These are phyloP conservation scores for Diaperis boleti DNA, from an alignment of 2,888 invertebrate genomes.

Conservation along the genomic window DNA sequence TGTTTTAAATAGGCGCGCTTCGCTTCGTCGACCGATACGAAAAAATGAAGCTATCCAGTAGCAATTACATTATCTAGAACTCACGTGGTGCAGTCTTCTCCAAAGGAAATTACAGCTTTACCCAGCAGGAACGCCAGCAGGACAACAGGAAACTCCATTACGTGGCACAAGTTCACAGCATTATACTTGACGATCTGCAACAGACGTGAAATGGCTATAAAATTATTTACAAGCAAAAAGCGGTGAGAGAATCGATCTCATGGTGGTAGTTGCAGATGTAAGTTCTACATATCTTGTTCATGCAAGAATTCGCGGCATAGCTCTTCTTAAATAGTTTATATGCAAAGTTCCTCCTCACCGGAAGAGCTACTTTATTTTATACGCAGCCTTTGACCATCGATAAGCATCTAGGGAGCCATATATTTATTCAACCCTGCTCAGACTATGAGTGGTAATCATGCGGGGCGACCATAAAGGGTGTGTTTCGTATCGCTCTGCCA, in stretches of 20 bases:
- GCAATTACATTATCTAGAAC: slow-evolving; percentile 43
- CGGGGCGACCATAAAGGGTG: slow-evolving; percentile 41
- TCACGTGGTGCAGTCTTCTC: slow-evolving; percentile 61
- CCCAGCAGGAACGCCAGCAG: slow-evolving; percentile 55
- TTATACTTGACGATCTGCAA: slow-evolving; percentile 41
- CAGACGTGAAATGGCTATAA: slow-evolving; percentile 31
- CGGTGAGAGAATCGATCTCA: not conserved
- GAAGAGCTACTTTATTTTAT: slow-evolving; percentile 38
- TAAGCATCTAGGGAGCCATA: slow-evolving; percentile 41
- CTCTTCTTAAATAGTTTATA: slow-evolving; percentile 28
- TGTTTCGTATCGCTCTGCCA: slow-evolving; percentile 35
- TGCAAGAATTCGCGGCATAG: too few relatives aligned
- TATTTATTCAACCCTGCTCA: slow-evolving; percentile 38
- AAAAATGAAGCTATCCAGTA: not conserved
- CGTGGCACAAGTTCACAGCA: slow-evolving; percentile 45
- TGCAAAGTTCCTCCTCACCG: slow-evolving; percentile 8
- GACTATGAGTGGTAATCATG: slow-evolving; percentile 41
- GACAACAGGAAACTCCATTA: slow-evolving; percentile 54
- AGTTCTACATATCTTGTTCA: not conserved
- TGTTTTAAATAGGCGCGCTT: not conserved
- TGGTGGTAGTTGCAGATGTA: too few relatives aligned
- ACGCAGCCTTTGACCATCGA: slow-evolving; percentile 37
- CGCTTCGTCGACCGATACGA: slow-evolving; percentile 1
- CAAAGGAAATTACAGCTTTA: slow-evolving; percentile 49
- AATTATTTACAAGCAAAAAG: not conserved